Evolutionary conservation across 2,888 invertebrate genomes (phyloP).

Genomic region (Dolichomitus sp.): DNA sequence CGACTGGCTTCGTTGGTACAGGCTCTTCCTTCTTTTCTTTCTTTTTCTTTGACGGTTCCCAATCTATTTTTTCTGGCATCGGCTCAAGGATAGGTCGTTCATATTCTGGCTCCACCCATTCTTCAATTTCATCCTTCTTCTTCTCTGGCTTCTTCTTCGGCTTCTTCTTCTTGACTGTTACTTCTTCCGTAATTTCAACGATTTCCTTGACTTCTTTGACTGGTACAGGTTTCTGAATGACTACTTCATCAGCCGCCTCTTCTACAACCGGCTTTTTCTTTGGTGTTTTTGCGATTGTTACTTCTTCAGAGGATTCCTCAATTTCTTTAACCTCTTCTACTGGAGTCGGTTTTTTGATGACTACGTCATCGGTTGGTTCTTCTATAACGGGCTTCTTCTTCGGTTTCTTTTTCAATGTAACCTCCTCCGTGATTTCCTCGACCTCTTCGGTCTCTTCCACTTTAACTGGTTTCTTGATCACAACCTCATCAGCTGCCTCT

Average conservation of each 20-base stretch:
- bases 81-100: conserved; percentile 74
- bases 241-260: conserved; percentile 67
- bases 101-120: conserved; percentile 75
- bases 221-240: conserved; percentile 69
- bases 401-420: conserved; percentile 86
- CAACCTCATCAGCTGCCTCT: conserved; percentile 75
- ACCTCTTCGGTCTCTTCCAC: conserved; percentile 65
- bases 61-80: conserved; percentile 74
- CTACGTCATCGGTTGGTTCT: conserved; percentile 73
- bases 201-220: conserved; percentile 79
- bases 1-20: conserved; percentile 76
- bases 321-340: conserved; percentile 71
- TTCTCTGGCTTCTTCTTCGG: conserved; percentile 70
- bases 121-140: conserved; percentile 67
- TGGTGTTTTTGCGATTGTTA: conserved; percentile 64
- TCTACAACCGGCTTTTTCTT: conserved; percentile 63
- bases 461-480: conserved; percentile 67
- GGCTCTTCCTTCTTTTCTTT: conserved; percentile 67
- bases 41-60: conserved; percentile 76
- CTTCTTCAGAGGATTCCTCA: conserved; percentile 72
- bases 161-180: conserved; percentile 69
- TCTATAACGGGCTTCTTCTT: conserved; percentile 82
- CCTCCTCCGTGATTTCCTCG: conserved; percentile 83
- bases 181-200: conserved; percentile 71
- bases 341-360: conserved; percentile 75